These are phyloP conservation scores for Condylostylus longicornis DNA, from an alignment of 1,140 invertebrate species.

Conservation along the genomic window DNA sequence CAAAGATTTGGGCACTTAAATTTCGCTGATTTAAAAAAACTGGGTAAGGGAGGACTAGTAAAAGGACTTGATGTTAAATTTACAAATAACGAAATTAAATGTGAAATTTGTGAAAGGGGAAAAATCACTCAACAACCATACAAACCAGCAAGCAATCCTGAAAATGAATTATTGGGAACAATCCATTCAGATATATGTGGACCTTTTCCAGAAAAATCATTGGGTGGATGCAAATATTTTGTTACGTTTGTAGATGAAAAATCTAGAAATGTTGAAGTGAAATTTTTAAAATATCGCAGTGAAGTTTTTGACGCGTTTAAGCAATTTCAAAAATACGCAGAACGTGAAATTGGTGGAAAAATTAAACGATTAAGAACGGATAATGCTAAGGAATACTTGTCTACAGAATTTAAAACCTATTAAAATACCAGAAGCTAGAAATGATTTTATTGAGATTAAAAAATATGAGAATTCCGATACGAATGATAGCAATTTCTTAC, in stretches of 20 bases:
- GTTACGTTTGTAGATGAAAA: constrained; percentile 30
- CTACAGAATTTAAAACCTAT: constrained; percentile 15
- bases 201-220: constrained; percentile 20
- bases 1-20: constrained; percentile 4
- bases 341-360: constrained; percentile 15
- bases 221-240: constrained; percentile 23
- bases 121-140: background rate
- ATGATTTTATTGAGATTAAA: too few species aligned
- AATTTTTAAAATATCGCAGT: constrained; percentile 19
- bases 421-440: too few species aligned
- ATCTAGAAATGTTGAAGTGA: constrained; percentile 18
- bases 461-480: too few species aligned
- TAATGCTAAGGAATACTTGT: constrained; percentile 25
- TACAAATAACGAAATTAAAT: background rate
- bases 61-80: background rate
- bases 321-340: constrained; percentile 3
- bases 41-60: background rate
- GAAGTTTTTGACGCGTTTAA: constrained; percentile 7
- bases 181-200: constrained; percentile 16
- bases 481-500: too few species aligned
- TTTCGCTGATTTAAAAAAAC: background rate
- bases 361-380: constrained; percentile 18
- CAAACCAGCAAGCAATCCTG: background rate
- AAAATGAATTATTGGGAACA: background rate
- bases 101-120: background rate